Evolutionary conservation across 2,888 invertebrate genomes (phyloP).

Genomic region (Cephus pulcher): DNA sequence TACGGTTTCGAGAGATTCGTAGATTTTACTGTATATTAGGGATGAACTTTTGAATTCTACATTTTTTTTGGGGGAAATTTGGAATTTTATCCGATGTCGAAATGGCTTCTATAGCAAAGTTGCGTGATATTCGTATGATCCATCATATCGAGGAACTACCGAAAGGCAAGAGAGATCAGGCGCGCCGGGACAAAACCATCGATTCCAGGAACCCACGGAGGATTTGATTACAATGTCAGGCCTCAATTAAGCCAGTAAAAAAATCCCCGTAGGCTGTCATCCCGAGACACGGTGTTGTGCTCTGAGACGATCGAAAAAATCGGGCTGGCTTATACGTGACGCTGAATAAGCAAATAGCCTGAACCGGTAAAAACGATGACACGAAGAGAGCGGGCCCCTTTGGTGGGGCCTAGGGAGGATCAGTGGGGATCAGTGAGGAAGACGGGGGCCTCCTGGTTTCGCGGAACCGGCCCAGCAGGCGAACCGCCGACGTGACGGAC

Average conservation of each 20-base stretch:
- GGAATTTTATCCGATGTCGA: not conserved
- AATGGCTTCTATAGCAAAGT: not conserved
- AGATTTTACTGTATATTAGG: not conserved
- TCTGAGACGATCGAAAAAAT: constrained; percentile 27
- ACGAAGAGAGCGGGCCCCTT: constrained; percentile 20
- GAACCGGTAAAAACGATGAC: constrained; percentile 28
- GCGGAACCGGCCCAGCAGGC: constrained; percentile 27
- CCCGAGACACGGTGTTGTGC: constrained; percentile 17
- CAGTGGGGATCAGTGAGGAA: not conserved
- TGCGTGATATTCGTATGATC: not conserved
- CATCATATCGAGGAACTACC: not conserved
- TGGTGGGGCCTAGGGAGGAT: not conserved
- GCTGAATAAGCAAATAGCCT: constrained; percentile 35
- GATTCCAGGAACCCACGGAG: constrained; percentile 35
- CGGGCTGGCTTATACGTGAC: constrained; percentile 27
- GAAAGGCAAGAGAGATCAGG: constrained; percentile 9
- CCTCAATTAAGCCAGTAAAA: constrained; percentile 37
- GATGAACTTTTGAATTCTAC: not conserved
- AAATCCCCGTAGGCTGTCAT: constrained; percentile 34
- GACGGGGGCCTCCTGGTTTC: constrained; percentile 17
- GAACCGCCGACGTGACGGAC: constrained; percentile 27
- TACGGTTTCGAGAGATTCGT: not conserved
- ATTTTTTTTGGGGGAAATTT: not conserved
- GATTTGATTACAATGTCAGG: constrained; percentile 44
- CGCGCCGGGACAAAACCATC: constrained; percentile 23